Base-by-base conservation (phyloP, 2,797 vertebrate genomes). In the Triplophysa bombifrons region DNA sequence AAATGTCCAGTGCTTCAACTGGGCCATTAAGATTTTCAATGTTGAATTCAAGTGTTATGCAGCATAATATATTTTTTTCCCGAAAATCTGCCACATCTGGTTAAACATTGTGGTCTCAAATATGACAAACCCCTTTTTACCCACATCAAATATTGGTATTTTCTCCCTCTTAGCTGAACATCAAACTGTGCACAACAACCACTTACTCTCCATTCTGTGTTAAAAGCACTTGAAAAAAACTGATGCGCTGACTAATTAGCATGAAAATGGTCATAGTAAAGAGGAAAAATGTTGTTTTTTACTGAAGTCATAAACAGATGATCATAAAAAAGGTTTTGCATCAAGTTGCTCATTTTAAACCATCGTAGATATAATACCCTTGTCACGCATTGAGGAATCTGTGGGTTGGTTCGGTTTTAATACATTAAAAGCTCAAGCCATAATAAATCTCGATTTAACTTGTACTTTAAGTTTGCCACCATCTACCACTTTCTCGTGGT, bases 211-310 rank as follows among this genome's bases (percentile, higher is more conserved):
- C 27, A 50, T 50, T 69, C 9, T 60, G 1, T 22, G 41, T 22
- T 69, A 60, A 48, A 69, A 50, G 27, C 55, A 22, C 55, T 77
- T 76, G 14, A 14, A 68, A 76, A 55, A 56, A 68, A 76, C 38
- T 2, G 64, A 56, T 46, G 34, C 19, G 17, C 74, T 68, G 66
- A 34, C 25, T 69, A 69, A 61, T 77, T 50, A 38, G 55, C 75
- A 77, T 61, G 27, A 50, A 69, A 69, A 48, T 58, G 7, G 7
- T 20, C 51, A 58, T 58, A 4, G 38, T 46, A 46, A 67, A 66
- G 63, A 76, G 20, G 22, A 6, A 12, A 76, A 75, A 27, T 44
- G 10, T 34, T 0, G 20, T 34, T 60, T 69, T 38, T 22, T 8
- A 67, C 34, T 44, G 1, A 27, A 67, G 17, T 7, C 64, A 67